These are phyloP conservation scores for Alosa sapidissima DNA, from an alignment of 2,797 vertebrate species.

Conservation along the genomic window DNA sequence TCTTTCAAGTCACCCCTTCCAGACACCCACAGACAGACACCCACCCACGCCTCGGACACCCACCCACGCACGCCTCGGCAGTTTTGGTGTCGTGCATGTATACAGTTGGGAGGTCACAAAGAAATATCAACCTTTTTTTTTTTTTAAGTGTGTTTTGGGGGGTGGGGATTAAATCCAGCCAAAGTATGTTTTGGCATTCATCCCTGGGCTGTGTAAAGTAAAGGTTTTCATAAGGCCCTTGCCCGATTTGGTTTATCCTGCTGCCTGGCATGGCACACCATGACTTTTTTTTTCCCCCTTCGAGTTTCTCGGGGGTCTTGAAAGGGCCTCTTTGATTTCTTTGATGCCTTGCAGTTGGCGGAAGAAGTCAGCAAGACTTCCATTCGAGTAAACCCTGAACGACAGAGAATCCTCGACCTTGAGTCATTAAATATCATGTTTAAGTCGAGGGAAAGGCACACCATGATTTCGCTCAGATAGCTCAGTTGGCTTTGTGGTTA, in stretches of 20 bases:
- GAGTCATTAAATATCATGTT: not conserved
- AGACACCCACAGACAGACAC: conserved; percentile 14
- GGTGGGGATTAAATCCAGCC: not conserved
- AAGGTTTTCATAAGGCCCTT: conserved; percentile 20
- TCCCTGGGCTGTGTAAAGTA: conserved; percentile 1
- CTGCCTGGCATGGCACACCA: not conserved
- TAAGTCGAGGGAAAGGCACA: not conserved
- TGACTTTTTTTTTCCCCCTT: not conserved
- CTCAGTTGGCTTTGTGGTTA: not conserved
- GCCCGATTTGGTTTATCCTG: not conserved
- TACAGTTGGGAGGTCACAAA: not conserved
- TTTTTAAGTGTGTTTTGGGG: not conserved
- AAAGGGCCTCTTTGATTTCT: conserved; percentile 36
- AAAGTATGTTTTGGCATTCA: not conserved
- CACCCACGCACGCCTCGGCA: not conserved
- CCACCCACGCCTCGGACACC: not conserved
- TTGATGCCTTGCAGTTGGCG: conserved; percentile 54
- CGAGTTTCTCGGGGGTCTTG: conserved; percentile 2
- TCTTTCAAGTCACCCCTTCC: conserved; percentile 31
- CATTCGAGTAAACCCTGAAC: conserved; percentile 47
- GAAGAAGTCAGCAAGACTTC: conserved; percentile 38
- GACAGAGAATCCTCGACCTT: conserved; percentile 30
- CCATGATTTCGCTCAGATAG: not conserved
- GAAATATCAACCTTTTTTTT: not conserved
- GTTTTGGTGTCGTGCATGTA: conserved; percentile 26